phyloP scores from a whole-genome alignment of 37 sponge, comb jelly and placozoan genomes.

The Aphrocallistes beatrix region DNA sequence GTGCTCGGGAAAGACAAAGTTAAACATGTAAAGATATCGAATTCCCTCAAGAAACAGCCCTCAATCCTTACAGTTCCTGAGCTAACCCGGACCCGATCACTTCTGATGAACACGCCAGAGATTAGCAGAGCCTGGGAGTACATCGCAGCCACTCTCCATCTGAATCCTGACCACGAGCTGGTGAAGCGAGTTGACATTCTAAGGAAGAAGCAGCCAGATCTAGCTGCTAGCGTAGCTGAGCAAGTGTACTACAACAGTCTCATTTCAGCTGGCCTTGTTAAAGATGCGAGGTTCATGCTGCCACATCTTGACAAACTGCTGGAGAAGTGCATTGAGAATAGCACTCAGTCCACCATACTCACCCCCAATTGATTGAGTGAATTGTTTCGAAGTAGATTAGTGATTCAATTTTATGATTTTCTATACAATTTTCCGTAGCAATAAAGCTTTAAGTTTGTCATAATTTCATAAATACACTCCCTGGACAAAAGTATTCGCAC shows the following conservation, averaged over 20 bases:
- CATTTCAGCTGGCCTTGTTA: constrained; percentile 35
- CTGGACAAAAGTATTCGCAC: too few species aligned
- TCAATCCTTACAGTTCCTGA: constrained; percentile 25
- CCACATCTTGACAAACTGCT: constrained; percentile 25
- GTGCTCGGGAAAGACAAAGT: constrained; percentile 22
- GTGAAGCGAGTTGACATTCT: background rate
- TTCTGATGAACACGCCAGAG: background rate
- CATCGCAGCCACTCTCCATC: constrained; percentile 15
- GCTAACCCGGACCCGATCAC: background rate
- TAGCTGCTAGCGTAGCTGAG: constrained; percentile 20
- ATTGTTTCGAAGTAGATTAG: too few species aligned
- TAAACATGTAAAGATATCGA: constrained; percentile 23
- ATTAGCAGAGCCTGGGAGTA: background rate
- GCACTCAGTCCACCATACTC: background rate
- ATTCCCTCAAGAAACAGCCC: constrained; percentile 22
- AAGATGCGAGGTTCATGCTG: constrained; percentile 38
- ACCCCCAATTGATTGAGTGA: background rate
- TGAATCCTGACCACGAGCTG: constrained; percentile 26
- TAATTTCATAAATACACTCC: too few species aligned
- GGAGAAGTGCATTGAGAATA: background rate
- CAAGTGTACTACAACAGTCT: constrained; percentile 39
- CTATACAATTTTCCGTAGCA: too few species aligned
- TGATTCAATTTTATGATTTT: too few species aligned
- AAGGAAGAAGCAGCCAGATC: background rate
- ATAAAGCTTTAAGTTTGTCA: too few species aligned